Base-by-base conservation (phyloP, 2,113 vertebrate species). In the Perca flavescens region DNA sequence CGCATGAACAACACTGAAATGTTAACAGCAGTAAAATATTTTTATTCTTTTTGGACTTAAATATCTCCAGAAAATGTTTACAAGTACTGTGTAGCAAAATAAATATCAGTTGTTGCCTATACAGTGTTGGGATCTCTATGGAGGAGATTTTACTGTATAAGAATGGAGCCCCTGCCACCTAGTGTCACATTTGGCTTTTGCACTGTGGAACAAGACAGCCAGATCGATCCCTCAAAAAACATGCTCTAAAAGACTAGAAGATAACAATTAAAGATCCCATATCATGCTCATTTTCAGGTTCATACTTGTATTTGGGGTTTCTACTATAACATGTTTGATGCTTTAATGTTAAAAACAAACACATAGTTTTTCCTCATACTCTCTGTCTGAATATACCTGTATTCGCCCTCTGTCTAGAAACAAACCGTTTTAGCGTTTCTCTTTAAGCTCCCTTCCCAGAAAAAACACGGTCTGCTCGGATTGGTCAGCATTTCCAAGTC, bases 111-210 rank as follows among this genome's bases (percentile, higher is more conserved):
- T 17, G 19, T n/a, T 17, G 3, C 40, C 40, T 13, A 3, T 5
- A 5, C 40, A 40, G 43, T 19, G 34, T 46, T 52, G 1, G 56
- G 60, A 43, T 17, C 9, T 31, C 0, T 13, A 58, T 21, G 50
- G 12, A 61, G 28, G 21, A 62, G 10, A 10, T 9, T 17, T 31
- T 16, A 40, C 14, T 34, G 17, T 3, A 21, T 65, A 43, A 56
- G 36, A 80, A 72, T 47, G 74, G 25, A 40, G 15, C n/a, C 91
- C 1, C 89, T 92, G 86, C 86, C 90, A 82, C 60, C 93, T 89
- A 70, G 88, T 90, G 93, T 66, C 21, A 21, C 6, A 34, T 69
- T 56, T 50, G 1, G 1, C 3, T 28, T 31, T 69, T 67, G 62
- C 85, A 83, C 31, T n/a, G 34, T 31, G 1, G 10, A 1, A 53